A percentile compares a stretch with the other conserved stretches of the same genome.
These are phyloP conservation scores for Cylas formicarius DNA, from an alignment of 1,140 invertebrate species.

Conservation along the genomic window DNA sequence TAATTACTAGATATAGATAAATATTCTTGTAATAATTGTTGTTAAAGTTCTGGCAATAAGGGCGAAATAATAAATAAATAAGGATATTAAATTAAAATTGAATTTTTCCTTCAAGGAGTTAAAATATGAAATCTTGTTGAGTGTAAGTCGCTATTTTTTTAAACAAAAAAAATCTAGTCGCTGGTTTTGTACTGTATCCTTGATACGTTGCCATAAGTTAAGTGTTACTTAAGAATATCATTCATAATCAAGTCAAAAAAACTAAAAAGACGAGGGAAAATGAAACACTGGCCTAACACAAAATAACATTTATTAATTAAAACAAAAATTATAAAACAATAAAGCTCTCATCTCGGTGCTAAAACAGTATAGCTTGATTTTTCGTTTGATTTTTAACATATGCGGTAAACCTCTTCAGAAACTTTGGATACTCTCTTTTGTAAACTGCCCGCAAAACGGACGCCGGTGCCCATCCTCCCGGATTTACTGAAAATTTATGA, in stretches of 20 bases:
- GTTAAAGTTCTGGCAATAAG: too few relatives aligned
- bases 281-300: conserved; percentile 17
- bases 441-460: conserved; percentile 93
- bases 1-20: too few relatives aligned
- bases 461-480: conserved; percentile 95
- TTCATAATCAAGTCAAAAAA: too few relatives aligned
- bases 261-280: neutral
- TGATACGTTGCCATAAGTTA: too few relatives aligned
- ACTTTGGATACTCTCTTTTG: conserved; percentile 98
- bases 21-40: too few relatives aligned
- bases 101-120: too few relatives aligned
- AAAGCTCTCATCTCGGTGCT: conserved; percentile 22
- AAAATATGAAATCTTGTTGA: too few relatives aligned
- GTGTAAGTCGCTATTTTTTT: too few relatives aligned
- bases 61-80: too few relatives aligned
- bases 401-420: conserved; percentile 93
- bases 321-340: conserved; percentile 26
- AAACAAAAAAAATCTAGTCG: conserved; percentile 22
- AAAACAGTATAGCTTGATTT: conserved; percentile 81
- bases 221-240: too few relatives aligned
- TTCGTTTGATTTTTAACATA: conserved; percentile 92
- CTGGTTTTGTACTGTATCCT: too few relatives aligned
- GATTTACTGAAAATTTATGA: conserved; percentile 69
- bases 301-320: conserved; percentile 31
- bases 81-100: too few relatives aligned